Base-by-base conservation (phyloP, 2,888 invertebrate genomes). In the Gasteruption jaculator region DNA sequence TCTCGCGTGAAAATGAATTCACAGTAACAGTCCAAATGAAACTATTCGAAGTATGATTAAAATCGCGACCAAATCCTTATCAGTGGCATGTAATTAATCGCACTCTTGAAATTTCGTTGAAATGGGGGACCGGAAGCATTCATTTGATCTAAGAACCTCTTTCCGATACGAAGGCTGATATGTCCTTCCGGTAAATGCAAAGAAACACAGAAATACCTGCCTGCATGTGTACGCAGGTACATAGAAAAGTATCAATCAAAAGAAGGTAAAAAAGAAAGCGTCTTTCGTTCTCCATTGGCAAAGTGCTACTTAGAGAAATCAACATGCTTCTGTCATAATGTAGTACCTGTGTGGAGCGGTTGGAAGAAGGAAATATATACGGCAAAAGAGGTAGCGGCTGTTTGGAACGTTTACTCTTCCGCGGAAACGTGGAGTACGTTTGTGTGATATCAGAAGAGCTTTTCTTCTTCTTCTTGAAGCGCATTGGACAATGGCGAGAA, bases 281-380 rank as follows among this genome's bases (percentile, higher is more conserved):
- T 32, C 41, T 43, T 29, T 52, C 51, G 53, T 50, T 54, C 52
- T 60, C 59, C 62, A 64, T 65, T 59, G 63, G 54, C 50, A 46
- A 59, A 64, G 66, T 68, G 65, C 64, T 65, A 70, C 68, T 70
- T 69, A 62, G 54, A 68, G 60, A 68, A 68, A 70, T 70, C 67
- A 68, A 58, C 47, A 51, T 53, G 56, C 58, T 61, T 62, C 66
- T 65, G 51, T 62, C 60, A 55, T 54, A 56, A 57, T 35, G 14
- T 12, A 19, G 25, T 36, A 31, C 30, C 32, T n/a, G n/a, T n/a
- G n/a, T n/a, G n/a, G n/a, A n/a, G n/a, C n/a, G n/a, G n/a, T n/a
- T n/a, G n/a, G n/a, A n/a, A n/a, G n/a, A n/a, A n/a, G 34, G 38
- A 19, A 27, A 30, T 22, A 37, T 29, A 34, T 19, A 27, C 16